These are phyloP conservation scores for Casuarius casuarius DNA, from an alignment of 2,113 vertebrate genomes.

Conservation along the genomic window DNA sequence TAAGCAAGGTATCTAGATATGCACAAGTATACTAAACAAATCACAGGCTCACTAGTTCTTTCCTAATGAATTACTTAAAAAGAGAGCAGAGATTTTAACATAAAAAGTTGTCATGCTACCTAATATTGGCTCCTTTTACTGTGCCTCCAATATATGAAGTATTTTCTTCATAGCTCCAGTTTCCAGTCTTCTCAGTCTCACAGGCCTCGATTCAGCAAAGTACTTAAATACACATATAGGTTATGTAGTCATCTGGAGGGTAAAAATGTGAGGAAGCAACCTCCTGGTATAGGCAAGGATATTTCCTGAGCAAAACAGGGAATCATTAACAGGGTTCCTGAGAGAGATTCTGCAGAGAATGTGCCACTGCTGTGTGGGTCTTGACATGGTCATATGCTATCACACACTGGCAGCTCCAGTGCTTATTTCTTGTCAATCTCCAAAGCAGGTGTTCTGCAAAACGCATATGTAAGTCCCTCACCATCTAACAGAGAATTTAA, in stretches of 20 bases:
- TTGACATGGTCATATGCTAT: background rate
- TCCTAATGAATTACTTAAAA: background rate
- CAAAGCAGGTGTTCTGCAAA: background rate
- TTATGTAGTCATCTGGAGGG: background rate
- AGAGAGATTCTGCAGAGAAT: background rate
- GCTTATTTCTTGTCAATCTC: background rate
- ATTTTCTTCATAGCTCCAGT: background rate
- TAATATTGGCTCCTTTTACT: background rate
- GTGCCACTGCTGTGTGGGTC: background rate
- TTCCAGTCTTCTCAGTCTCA: background rate
- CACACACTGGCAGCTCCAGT: background rate
- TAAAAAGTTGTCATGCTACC: background rate
- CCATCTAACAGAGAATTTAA: background rate
- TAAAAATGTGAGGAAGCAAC: background rate
- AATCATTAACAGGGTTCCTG: background rate
- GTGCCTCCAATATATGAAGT: background rate
- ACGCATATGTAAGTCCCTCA: fast-evolving
- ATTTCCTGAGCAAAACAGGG: background rate
- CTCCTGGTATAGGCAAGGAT: background rate
- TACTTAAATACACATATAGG: background rate
- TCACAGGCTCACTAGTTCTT: background rate
- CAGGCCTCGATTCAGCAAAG: background rate
- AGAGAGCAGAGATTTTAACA: background rate
- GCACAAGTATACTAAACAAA: background rate
- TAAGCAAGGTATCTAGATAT: background rate